phyloP scores from a whole-genome alignment of 2,113 vertebrate species.

The Heteronetta atricapilla region DNA sequence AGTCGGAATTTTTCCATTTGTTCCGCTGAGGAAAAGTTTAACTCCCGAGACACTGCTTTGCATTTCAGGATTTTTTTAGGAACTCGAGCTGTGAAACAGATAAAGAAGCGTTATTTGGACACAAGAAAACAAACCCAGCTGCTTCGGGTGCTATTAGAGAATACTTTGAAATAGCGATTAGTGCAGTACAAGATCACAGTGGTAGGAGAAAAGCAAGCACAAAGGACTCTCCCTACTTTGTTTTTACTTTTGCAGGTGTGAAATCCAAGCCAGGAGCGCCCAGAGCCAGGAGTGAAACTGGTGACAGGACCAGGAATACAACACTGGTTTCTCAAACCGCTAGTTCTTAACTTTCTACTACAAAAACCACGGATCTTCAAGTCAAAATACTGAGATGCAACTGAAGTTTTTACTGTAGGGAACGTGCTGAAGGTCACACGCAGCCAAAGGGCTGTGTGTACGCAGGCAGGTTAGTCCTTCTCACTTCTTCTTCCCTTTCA shows the following conservation, averaged over 20 bases:
- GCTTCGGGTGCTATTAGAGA: not conserved
- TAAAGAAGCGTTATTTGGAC: slow-evolving; percentile 9
- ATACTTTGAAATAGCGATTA: not conserved
- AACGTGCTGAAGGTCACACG: not conserved
- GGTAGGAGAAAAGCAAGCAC: not conserved
- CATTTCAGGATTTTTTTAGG: slow-evolving; percentile 99
- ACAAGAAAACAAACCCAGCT: not conserved
- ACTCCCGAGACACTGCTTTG: slow-evolving; percentile 96
- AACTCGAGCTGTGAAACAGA: slow-evolving; percentile 87
- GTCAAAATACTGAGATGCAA: not conserved
- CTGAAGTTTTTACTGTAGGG: not conserved
- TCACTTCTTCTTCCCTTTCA: not conserved
- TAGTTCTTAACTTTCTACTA: not conserved
- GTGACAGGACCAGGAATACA: not conserved
- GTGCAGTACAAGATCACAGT: not conserved
- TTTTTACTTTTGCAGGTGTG: not conserved
- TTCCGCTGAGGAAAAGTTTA: slow-evolving; percentile 97
- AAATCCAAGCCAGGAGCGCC: not conserved
- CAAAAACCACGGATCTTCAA: not conserved
- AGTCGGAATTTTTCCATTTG: slow-evolving; percentile 98
- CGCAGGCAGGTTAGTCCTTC: not conserved
- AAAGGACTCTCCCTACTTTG: not conserved
- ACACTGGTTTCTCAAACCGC: not conserved
- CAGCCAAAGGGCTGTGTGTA: not conserved
- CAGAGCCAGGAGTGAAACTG: not conserved